These are phyloP conservation scores for Malacosoma neustria DNA, from an alignment of 2,888 invertebrate genomes.

Conservation along the genomic window DNA sequence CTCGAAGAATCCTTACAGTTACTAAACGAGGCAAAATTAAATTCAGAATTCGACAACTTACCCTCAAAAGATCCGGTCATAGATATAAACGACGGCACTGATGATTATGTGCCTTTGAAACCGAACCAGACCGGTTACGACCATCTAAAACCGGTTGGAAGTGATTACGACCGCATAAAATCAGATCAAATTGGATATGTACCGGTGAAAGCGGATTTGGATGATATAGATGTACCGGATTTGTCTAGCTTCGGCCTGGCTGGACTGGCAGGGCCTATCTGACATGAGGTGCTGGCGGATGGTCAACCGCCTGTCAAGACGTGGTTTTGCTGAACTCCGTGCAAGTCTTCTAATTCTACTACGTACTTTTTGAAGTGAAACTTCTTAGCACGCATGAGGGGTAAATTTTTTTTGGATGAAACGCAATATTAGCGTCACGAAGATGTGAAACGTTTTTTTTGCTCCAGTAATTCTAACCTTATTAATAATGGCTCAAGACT, in stretches of 20 bases:
- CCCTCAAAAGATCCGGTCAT: slow-evolving; percentile 48
- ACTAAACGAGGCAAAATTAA: slow-evolving; percentile 61
- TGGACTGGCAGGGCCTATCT: slow-evolving; percentile 38
- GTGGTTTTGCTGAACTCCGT: slow-evolving; percentile 59
- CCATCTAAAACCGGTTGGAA: slow-evolving; percentile 24
- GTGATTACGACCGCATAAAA: slow-evolving; percentile 28
- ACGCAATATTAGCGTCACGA: no score
- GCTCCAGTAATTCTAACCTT: no score
- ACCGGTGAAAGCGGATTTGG: slow-evolving; percentile 34
- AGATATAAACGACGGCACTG: slow-evolving; percentile 47
- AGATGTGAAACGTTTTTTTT: no score
- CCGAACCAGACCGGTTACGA: slow-evolving; percentile 23
- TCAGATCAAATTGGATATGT: slow-evolving; percentile 23
- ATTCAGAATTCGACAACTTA: slow-evolving; percentile 36
- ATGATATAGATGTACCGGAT: slow-evolving; percentile 54
- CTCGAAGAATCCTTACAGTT: slow-evolving; percentile 63
- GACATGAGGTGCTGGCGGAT: slow-evolving; percentile 49
- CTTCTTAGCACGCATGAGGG: no score
- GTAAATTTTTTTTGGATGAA: no score
- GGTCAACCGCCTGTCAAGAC: slow-evolving; percentile 61
- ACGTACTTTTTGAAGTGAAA: no score
- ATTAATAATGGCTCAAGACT: no score
- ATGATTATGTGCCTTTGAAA: slow-evolving; percentile 58
- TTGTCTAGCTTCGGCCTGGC: slow-evolving; percentile 46
- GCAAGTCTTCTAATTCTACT: no score